Evolutionary conservation across 2,888 invertebrate species (phyloP), one percentile per base, ranked within the genome.

Genomic region (Myopa testacea): DNA sequence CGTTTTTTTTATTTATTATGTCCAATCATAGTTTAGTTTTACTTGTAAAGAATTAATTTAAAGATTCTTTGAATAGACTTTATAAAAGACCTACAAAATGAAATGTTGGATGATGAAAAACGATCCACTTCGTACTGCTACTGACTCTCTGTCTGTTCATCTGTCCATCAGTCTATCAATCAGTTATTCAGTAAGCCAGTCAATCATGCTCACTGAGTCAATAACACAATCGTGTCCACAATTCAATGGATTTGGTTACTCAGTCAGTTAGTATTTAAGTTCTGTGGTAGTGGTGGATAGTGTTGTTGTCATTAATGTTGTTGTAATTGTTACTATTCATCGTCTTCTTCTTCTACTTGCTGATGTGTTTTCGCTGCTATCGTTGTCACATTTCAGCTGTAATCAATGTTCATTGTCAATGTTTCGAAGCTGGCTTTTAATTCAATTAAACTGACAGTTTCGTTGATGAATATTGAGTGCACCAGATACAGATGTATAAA

Each of bases 401-500:
- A 67, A 78, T 75, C 75, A 78, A 45, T 78, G 70, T 78, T 75
- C 60, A 78, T 63, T 74, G 76, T 63, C 58, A 70, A 10, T 37
- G 19, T 55, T n/a, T 12, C 55, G 55, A 10, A 16, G 55, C 55
- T 5, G 55, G 55, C 55, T 55, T 5, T 71, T 65, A 71, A 71
- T 71, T 71, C 55, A 63, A 76, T 76, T 76, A 67, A 76, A 76
- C 19, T 68, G 75, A 19, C 75, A 60, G 37, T 62, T 76, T 12
- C 4, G 7, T 68, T 37, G 34, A 75, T 38, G 55, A 65, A 65
- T 74, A 65, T 65, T 63, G 45, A 52, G 38, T 34, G 12, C 50
- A 19, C 12, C 12, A 4, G 34, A 16, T n/a, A 74, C 2, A 26
- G 60, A 16, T 40, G 52, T 1, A 26, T 34, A 14, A 50, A 14